Percentiles rank a stretch among this genome's conserved stretches.
These are phyloP conservation scores for Chauna torquata DNA, from an alignment of 2,113 vertebrate species.

Conservation along the genomic window DNA sequence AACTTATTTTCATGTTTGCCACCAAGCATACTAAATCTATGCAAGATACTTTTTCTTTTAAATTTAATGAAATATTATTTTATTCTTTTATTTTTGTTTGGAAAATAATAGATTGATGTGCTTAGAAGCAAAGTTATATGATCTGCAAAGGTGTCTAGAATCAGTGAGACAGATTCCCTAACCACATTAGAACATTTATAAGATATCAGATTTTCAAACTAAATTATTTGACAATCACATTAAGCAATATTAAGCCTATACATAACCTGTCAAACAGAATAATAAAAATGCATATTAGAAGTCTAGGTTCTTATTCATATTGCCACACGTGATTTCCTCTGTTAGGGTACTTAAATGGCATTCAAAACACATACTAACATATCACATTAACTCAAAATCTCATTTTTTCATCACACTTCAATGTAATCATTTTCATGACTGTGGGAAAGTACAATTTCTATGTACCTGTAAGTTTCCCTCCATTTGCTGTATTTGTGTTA, in stretches of 20 bases:
- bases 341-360: background rate
- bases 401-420: background rate
- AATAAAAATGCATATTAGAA: background rate
- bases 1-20: background rate
- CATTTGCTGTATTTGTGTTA: background rate
- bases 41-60: background rate
- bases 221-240: constrained; percentile 28
- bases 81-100: background rate
- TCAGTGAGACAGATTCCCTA: background rate
- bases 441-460: background rate
- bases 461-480: background rate
- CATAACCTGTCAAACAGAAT: constrained; percentile 21
- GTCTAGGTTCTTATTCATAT: background rate
- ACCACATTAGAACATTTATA: constrained; percentile 15
- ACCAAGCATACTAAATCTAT: background rate
- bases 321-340: background rate
- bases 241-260: constrained; percentile 39
- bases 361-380: background rate
- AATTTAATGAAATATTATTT: background rate
- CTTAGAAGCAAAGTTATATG: background rate
- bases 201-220: background rate
- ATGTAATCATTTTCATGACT: background rate
- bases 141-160: background rate
- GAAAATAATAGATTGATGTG: background rate
- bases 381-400: background rate